Evolutionary conservation across 2,113 vertebrate genomes (phyloP).

Genomic region (Oreocharis arfaki): DNA sequence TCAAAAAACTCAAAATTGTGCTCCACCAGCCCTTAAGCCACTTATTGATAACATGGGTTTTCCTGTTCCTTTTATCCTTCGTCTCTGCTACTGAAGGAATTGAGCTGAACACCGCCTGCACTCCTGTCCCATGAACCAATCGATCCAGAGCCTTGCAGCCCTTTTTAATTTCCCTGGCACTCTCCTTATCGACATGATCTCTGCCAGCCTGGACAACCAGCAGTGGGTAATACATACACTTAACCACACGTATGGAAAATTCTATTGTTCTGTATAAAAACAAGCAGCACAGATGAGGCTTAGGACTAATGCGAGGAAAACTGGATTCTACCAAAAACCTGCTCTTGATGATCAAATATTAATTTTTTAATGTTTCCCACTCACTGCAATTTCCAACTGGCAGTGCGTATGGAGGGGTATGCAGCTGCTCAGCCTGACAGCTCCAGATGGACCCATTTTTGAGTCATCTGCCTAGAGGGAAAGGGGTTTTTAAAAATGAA

Average conservation of each 20-base stretch:
- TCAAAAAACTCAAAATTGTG: not conserved
- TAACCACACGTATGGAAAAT: not conserved
- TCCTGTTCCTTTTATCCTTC: not conserved
- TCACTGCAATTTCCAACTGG: not conserved
- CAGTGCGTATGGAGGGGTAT: not conserved
- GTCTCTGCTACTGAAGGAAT: not conserved
- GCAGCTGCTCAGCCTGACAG: not conserved
- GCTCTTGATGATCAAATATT: not conserved
- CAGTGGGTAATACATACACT: not conserved
- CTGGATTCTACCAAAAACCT: not conserved
- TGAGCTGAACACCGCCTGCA: not conserved
- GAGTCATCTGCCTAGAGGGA: not conserved
- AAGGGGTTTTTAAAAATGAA: not conserved
- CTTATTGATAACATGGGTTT: not conserved
- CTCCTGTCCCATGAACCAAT: not conserved
- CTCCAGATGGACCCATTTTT: not conserved
- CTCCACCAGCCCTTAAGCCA: not conserved
- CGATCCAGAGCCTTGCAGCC: fast-evolving
- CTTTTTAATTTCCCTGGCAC: not conserved
- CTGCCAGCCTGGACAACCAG: not conserved
- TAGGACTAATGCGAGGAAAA: not conserved
- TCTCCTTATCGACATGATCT: not conserved
- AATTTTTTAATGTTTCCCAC: not conserved
- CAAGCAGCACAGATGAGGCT: not conserved
- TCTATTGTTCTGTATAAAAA: not conserved